Evolutionary conservation across 2,113 vertebrate species (phyloP).

Genomic region (Gasterosteus aculeatus): DNA sequence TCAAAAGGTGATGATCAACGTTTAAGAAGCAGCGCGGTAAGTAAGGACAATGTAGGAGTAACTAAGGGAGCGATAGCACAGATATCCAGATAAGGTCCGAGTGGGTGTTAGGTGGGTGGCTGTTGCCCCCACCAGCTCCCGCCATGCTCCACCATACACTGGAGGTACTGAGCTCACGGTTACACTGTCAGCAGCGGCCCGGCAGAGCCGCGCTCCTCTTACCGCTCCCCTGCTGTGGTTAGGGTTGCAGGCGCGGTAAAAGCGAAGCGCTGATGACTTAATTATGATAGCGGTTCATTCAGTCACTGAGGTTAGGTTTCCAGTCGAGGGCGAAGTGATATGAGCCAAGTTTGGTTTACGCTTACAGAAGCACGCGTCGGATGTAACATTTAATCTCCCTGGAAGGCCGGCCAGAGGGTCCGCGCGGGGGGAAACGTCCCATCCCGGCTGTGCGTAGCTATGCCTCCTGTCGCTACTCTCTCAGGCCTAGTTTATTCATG

Average conservation of each 20-base stretch:
- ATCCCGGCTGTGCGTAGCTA: slow-evolving; percentile 38
- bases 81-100: slow-evolving; percentile 79
- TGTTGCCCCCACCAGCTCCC: slow-evolving; percentile 43
- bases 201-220: slow-evolving; percentile 56
- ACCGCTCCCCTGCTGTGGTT: slow-evolving; percentile 78
- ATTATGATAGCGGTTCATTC: slow-evolving; percentile 92
- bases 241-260: slow-evolving; percentile 85
- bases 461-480: slow-evolving; percentile 52
- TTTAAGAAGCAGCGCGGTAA: slow-evolving; percentile 70
- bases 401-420: slow-evolving; percentile 79
- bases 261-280: slow-evolving; percentile 92
- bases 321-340: slow-evolving; percentile 71
- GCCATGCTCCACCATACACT: slow-evolving; percentile 51
- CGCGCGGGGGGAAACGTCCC: slow-evolving; percentile 56
- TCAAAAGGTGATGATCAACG: slow-evolving; percentile 52
- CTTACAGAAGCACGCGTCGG: slow-evolving; percentile 79
- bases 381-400: slow-evolving; percentile 87
- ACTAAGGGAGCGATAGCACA: slow-evolving; percentile 75
- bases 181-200: slow-evolving; percentile 56
- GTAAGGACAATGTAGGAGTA: slow-evolving; percentile 78
- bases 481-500: slow-evolving; percentile 82
- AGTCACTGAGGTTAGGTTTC: slow-evolving; percentile 88
- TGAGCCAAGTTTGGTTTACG: slow-evolving; percentile 73
- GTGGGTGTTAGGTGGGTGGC: slow-evolving; percentile 72
- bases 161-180: slow-evolving; percentile 43